Evolutionary conservation across 1,140 invertebrate genomes (phyloP).

Genomic region (Leptonema lineaticorne): DNA sequence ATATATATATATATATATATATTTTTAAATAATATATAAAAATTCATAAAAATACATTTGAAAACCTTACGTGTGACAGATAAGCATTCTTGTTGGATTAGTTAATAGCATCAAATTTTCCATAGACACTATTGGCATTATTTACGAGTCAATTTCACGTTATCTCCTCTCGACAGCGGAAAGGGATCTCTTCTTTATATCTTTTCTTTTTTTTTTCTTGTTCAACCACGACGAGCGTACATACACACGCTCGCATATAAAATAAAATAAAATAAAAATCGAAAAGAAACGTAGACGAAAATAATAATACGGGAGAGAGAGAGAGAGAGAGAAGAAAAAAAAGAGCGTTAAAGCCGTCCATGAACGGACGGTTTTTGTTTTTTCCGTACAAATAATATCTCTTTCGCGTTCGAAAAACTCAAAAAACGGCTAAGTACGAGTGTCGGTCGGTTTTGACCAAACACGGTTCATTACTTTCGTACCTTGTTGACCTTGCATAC

Average conservation of each 20-base stretch:
- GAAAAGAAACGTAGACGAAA: too few species aligned
- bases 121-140: background rate
- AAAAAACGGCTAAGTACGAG: background rate
- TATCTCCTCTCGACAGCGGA: too few species aligned
- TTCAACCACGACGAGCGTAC: too few species aligned
- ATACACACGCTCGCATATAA: too few species aligned
- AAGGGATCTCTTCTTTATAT: too few species aligned
- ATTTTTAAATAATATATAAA: background rate
- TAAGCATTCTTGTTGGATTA: background rate
- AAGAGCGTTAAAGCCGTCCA: constrained; percentile 24
- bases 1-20: too few species aligned
- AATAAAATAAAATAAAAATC: too few species aligned
- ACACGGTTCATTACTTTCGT: constrained; percentile 27
- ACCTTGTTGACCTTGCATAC: constrained; percentile 19
- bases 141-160: constrained; percentile 17
- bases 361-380: constrained; percentile 33
- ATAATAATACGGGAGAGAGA: too few species aligned
- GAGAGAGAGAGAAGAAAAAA: too few species aligned
- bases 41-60: background rate
- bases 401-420: constrained; percentile 17
- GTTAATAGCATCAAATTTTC: background rate
- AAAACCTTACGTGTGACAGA: background rate
- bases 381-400: constrained; percentile 41
- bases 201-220: too few species aligned
- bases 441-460: constrained; percentile 19